Percentiles rank a stretch among this genome's conserved stretches.
Conservation (phyloP, 2,797 vertebrate species). For the Tenualosa ilisha region DNA sequence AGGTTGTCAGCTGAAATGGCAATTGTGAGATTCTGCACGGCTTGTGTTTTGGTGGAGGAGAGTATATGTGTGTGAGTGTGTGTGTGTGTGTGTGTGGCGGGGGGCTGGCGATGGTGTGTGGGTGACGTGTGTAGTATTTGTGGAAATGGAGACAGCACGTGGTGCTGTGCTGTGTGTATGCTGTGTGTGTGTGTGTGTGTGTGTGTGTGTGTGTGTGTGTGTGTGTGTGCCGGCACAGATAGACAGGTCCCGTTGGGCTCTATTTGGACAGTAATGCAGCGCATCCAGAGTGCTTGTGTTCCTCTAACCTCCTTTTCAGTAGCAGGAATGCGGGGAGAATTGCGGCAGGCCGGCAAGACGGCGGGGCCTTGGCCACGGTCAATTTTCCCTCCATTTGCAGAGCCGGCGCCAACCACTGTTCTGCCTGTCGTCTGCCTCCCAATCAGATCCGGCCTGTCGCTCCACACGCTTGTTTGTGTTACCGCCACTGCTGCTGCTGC, state of each 20-base stretch:
- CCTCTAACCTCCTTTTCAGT: slow-evolving; percentile 49
- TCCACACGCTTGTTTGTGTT: background rate
- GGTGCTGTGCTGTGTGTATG: background rate
- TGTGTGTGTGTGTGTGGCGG: background rate
- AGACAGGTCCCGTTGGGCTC: slow-evolving; percentile 56
- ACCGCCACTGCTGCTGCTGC: too few species aligned
- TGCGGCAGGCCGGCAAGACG: slow-evolving; percentile 48
- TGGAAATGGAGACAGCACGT: slow-evolving; percentile 18
- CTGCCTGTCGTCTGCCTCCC: slow-evolving; percentile 29
- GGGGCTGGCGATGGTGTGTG: background rate
- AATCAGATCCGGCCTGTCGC: slow-evolving; percentile 38
- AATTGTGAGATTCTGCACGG: background rate
- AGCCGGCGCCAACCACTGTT: slow-evolving; percentile 36
- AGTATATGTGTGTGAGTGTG: too few species aligned
- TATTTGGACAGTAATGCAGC: slow-evolving; percentile 57
- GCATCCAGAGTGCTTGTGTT: slow-evolving; percentile 55
- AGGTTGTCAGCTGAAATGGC: background rate
- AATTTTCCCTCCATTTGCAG: slow-evolving; percentile 62
- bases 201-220: slow-evolving; percentile 19
- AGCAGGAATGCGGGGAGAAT: slow-evolving; percentile 60
- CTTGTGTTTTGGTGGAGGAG: background rate
- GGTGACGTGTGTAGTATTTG: background rate
- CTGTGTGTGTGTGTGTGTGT: background rate
- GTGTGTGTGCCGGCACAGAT: slow-evolving; percentile 28
- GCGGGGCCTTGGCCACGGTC: slow-evolving; percentile 48